phyloP scores from a whole-genome alignment of 2,797 vertebrate species.

The Amblyopsis hoosieri region DNA sequence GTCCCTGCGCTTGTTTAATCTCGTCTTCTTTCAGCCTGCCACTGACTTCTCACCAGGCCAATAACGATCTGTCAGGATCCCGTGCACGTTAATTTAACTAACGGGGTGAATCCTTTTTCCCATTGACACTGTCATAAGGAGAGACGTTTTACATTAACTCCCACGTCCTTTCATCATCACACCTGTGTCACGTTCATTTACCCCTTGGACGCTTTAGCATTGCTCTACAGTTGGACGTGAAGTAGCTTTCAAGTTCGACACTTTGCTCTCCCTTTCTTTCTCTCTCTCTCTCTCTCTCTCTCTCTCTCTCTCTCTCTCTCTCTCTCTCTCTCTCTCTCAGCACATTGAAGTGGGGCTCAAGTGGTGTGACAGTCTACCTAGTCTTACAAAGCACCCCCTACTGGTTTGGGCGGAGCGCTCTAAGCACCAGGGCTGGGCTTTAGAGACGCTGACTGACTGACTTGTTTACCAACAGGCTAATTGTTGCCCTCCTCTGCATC shows the following conservation, averaged over 20 bases:
- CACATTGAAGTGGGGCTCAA: constrained; percentile 68
- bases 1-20: constrained; percentile 30
- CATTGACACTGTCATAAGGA: constrained; percentile 4
- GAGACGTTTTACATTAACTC: constrained; percentile 13
- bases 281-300: not conserved
- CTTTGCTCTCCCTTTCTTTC: not conserved
- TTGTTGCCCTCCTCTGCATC: constrained; percentile 61
- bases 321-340: constrained; percentile 31
- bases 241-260: constrained; percentile 19
- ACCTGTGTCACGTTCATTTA: constrained; percentile 5
- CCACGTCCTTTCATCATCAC: constrained; percentile 1
- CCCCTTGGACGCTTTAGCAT: not conserved
- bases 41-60: constrained; percentile 41
- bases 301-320: constrained; percentile 16
- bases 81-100: constrained; percentile 23
- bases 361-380: constrained; percentile 70
- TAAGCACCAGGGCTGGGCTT: constrained; percentile 60
- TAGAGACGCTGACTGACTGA: constrained; percentile 52
- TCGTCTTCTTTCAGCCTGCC: constrained; percentile 27
- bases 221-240: constrained; percentile 16
- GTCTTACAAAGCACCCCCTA: constrained; percentile 68
- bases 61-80: constrained; percentile 34
- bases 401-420: constrained; percentile 54
- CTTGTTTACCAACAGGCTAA: constrained; percentile 74
- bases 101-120: constrained; percentile 18